Evolutionary conservation across 1,140 invertebrate genomes (phyloP).

Genomic region (Mya arenaria): DNA sequence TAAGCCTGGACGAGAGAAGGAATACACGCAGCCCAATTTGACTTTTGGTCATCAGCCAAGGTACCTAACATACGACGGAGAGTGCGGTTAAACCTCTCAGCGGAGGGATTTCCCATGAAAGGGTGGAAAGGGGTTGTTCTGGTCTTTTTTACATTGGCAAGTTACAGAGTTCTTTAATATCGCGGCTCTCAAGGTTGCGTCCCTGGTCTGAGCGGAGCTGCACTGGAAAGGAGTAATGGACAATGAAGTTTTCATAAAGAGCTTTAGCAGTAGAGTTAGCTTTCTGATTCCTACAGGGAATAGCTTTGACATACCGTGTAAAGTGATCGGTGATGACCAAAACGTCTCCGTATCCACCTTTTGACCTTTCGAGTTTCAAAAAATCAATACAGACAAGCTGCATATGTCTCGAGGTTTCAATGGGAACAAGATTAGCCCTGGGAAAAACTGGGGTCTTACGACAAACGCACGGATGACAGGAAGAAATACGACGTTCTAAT

Average conservation of each 20-base stretch:
- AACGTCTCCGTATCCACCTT: conserved; percentile 31
- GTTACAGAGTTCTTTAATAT: not conserved
- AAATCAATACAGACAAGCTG: not conserved
- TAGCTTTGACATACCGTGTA: conserved; percentile 8
- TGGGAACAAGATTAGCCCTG: too few relatives aligned
- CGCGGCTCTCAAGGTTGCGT: conserved; percentile 28
- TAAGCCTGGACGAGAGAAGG: too few relatives aligned
- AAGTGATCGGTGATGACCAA: conserved; percentile 50
- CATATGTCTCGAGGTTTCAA: too few relatives aligned
- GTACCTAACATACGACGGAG: not conserved
- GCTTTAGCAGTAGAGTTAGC: conserved; percentile 27
- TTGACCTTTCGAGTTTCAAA: conserved; percentile 8
- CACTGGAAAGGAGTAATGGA: conserved; percentile 5
- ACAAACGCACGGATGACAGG: not conserved
- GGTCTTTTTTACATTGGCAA: not conserved
- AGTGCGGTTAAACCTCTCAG: not conserved
- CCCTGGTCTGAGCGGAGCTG: conserved; percentile 40
- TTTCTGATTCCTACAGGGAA: conserved; percentile 22
- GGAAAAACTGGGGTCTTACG: not conserved
- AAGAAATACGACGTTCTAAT: not conserved
- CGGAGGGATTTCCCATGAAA: not conserved
- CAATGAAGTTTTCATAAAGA: conserved; percentile 23
- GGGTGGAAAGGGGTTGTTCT: not conserved
- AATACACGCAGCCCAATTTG: too few relatives aligned
- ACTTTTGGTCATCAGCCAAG: not conserved